These are phyloP conservation scores for Anagrus nilaparvatae DNA, from an alignment of 1,140 invertebrate species.

Conservation along the genomic window DNA sequence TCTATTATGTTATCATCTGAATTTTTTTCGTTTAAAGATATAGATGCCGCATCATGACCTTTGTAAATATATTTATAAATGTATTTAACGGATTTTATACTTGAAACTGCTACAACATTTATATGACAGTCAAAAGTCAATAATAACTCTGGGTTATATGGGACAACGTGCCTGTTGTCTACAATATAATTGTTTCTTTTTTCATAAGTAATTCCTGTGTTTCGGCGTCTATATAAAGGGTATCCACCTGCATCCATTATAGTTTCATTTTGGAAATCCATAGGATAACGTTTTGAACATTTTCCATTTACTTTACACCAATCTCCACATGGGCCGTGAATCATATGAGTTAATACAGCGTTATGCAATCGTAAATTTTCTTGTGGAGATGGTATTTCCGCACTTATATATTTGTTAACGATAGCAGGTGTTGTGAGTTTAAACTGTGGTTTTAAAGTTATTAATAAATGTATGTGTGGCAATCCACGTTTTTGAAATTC, in stretches of 20 bases:
- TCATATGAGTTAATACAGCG: conserved; percentile 29
- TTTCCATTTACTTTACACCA: conserved; percentile 28
- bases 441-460: not conserved
- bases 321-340: conserved; percentile 26
- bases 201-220: conserved; percentile 10
- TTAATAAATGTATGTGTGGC: conserved; percentile 25
- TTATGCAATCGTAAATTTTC: conserved; percentile 29
- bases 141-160: conserved; percentile 14
- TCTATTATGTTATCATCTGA: not conserved
- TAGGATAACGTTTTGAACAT: conserved; percentile 34
- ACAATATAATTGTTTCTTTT: conserved; percentile 9
- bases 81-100: conserved; percentile 10
- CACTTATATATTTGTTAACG: conserved; percentile 20
- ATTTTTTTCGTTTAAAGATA: conserved; percentile 9
- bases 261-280: conserved; percentile 23
- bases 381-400: conserved; percentile 41
- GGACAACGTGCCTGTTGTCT: conserved; percentile 26
- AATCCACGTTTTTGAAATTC: conserved; percentile 25
- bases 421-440: not conserved
- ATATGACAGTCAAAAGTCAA: conserved; percentile 9
- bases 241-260: conserved; percentile 26
- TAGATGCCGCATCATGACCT: conserved; percentile 11
- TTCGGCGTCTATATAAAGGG: conserved; percentile 11
- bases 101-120: conserved; percentile 12
- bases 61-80: conserved; percentile 10